Percentiles rank a stretch among this genome's conserved stretches.
Evolutionary conservation across 1,140 invertebrate genomes (phyloP).

Genomic region (Papilio glaucus): DNA sequence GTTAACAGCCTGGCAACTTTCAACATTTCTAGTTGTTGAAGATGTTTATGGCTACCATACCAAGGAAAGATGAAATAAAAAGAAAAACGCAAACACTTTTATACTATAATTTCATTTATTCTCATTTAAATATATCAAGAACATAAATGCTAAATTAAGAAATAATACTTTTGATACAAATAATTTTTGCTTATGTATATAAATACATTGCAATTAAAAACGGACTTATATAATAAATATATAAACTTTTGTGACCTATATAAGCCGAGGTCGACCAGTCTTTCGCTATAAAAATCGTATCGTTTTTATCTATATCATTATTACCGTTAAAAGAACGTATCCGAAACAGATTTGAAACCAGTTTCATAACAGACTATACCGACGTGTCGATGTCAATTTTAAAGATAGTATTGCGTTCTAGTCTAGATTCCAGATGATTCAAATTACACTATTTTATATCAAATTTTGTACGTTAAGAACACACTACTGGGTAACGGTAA

Average conservation of each 20-base stretch:
- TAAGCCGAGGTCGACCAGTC: slow-evolving; percentile 30
- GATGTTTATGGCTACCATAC: no score
- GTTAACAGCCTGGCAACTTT: no score
- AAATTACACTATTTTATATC: no score
- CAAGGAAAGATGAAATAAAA: background rate
- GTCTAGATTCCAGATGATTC: no score
- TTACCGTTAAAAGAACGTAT: background rate
- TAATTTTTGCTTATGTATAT: background rate
- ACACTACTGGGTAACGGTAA: no score
- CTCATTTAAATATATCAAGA: slow-evolving; percentile 2
- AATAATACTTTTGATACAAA: slow-evolving; percentile 40
- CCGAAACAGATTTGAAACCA: background rate
- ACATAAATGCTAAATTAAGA: slow-evolving; percentile 39
- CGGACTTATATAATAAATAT: background rate
- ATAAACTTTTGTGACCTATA: slow-evolving; percentile 25
- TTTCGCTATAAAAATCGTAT: slow-evolving; percentile 30
- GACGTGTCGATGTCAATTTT: no score
- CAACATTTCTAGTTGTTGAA: no score
- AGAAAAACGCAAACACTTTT: background rate
- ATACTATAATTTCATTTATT: background rate
- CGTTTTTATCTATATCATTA: slow-evolving; percentile 7
- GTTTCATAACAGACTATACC: background rate
- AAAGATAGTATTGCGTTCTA: no score
- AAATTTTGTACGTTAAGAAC: no score
- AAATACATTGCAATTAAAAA: background rate